Evolutionary conservation across 2,113 vertebrate species (phyloP).

Genomic region (Chrysemys picta): DNA sequence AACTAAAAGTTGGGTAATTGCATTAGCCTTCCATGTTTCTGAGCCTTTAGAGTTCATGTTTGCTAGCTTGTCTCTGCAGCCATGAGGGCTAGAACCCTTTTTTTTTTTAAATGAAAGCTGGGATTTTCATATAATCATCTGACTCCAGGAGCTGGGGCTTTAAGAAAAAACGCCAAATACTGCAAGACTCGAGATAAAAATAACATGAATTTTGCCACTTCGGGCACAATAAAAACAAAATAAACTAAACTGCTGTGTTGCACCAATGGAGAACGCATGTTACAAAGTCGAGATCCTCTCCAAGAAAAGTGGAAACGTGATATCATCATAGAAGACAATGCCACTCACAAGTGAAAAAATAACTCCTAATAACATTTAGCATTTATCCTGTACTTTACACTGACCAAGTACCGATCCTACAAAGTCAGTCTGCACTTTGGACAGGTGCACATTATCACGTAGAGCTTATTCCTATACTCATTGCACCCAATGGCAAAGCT

Average conservation of each 20-base stretch:
- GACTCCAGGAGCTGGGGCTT: not conserved
- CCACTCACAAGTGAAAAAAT: constrained; percentile 2
- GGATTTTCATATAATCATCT: not conserved
- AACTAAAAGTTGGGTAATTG: not conserved
- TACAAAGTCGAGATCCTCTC: not conserved
- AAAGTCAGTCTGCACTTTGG: not conserved
- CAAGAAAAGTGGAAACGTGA: not conserved
- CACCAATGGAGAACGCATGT: not conserved
- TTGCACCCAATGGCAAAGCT: not conserved
- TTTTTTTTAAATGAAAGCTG: no score
- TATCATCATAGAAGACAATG: not conserved
- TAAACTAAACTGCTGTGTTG: not conserved
- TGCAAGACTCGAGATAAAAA: not conserved
- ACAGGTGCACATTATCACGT: constrained; percentile 8
- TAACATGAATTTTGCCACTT: not conserved
- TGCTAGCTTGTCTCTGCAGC: not conserved
- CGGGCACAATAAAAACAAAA: not conserved
- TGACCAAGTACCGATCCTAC: not conserved
- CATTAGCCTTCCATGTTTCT: not conserved
- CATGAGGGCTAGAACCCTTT: not conserved
- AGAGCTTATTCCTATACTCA: constrained; percentile 10
- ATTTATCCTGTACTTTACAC: constrained; percentile 15
- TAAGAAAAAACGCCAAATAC: not conserved
- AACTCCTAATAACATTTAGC: constrained; percentile 14
- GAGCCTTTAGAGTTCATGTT: not conserved